Evolutionary conservation across 2,113 vertebrate species (phyloP).

Genomic region (Colistium nudipinnis): DNA sequence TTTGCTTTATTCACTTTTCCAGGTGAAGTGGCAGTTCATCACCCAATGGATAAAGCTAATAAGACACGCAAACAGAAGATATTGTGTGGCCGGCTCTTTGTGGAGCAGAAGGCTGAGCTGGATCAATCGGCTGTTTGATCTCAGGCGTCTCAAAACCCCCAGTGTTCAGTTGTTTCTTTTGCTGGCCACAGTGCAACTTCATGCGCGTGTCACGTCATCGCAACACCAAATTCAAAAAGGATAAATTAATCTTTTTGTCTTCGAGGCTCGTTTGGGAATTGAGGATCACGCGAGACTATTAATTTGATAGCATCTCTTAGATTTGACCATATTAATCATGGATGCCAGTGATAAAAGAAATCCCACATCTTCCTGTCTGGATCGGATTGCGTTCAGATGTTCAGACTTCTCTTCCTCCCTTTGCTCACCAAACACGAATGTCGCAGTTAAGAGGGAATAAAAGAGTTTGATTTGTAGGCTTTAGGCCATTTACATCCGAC

Average conservation of each 20-base stretch:
- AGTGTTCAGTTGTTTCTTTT: not conserved
- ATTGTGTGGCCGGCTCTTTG: not conserved
- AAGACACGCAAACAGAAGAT: not conserved
- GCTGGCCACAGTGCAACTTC: not conserved
- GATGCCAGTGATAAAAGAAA: constrained; percentile 7
- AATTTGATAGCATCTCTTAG: constrained; percentile 26
- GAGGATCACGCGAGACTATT: constrained; percentile 6
- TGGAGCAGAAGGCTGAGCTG: constrained; percentile 33
- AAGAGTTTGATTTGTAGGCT: constrained; percentile 19
- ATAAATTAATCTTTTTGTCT: not conserved
- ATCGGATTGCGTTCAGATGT: constrained; percentile 32
- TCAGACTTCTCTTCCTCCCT: constrained; percentile 3
- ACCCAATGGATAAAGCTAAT: not conserved
- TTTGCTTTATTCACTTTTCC: no score
- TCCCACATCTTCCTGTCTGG: constrained; percentile 19
- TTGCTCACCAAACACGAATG: not conserved
- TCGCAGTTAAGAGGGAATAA: not conserved
- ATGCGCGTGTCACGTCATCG: not conserved
- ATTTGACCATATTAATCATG: constrained; percentile 24
- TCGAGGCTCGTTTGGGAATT: constrained; percentile 5
- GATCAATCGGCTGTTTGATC: constrained; percentile 69
- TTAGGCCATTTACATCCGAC: not conserved
- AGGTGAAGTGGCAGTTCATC: not conserved
- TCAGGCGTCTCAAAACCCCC: constrained; percentile 9
- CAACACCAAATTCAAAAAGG: not conserved